Evolutionary conservation across 2,888 invertebrate species (phyloP).

Genomic region (Abrostola tripartita): DNA sequence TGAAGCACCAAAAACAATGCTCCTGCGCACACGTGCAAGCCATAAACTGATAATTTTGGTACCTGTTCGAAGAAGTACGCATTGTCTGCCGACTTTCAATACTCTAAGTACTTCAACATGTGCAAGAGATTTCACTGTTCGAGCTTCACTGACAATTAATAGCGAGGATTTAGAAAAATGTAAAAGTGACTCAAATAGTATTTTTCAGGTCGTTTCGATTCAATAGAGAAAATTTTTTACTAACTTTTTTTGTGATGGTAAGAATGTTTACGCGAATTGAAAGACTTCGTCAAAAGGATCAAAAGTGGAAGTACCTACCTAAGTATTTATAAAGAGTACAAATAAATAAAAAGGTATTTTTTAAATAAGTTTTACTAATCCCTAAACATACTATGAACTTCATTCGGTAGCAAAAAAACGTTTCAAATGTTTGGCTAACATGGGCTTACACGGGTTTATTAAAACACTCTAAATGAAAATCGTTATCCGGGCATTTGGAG

Average conservation of each 20-base stretch:
- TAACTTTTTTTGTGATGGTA: not conserved
- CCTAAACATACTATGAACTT: conserved; percentile 36
- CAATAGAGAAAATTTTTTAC: too few species aligned
- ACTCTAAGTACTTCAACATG: conserved; percentile 75
- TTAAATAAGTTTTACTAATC: conserved; percentile 34
- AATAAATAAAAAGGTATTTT: conserved; percentile 28
- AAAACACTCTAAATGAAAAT: conserved; percentile 88
- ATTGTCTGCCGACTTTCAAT: conserved; percentile 64
- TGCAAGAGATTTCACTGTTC: conserved; percentile 63
- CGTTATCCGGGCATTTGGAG: conserved; percentile 86
- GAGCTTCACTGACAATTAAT: conserved; percentile 5
- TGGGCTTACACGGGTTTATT: conserved; percentile 85
- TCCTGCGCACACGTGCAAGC: conserved; percentile 77
- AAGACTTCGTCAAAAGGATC: not conserved
- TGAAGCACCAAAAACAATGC: conserved; percentile 62
- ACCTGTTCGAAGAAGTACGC: conserved; percentile 72
- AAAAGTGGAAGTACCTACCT: conserved; percentile 12
- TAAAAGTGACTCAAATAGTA: not conserved
- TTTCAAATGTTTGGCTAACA: conserved; percentile 72
- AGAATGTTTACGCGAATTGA: not conserved
- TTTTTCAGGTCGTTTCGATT: not conserved
- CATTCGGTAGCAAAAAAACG: conserved; percentile 55
- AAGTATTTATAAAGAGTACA: conserved; percentile 9
- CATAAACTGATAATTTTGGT: conserved; percentile 71
- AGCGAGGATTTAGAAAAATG: not conserved